Evolutionary conservation across 2,888 invertebrate genomes (phyloP), one percentile per base, ranked within the genome.

Genomic region (Mimachlamys varia): DNA sequence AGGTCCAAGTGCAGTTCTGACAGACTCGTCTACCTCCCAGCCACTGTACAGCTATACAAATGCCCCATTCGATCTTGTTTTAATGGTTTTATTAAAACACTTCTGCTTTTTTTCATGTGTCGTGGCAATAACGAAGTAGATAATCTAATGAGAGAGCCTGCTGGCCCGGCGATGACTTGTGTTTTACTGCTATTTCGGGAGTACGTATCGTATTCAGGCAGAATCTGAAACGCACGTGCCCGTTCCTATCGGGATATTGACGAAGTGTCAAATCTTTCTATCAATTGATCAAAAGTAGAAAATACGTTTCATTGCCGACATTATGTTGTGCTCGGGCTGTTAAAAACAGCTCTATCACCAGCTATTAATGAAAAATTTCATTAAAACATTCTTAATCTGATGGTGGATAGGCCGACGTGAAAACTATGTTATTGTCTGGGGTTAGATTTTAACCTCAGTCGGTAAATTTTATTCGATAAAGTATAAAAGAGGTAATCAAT

Each of bases 51-150:
- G 33, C 76, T 76, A 10, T 76, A 76, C 76, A 27, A 33, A 76
- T 76, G 22, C n/a, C 10, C 62, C 62, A 62, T 76, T 76, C 76
- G 76, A 76, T 76, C 27, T 27, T 76, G 76, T 27, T 76, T 76
- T 76, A 76, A 76, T 76, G 76, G 76, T 76, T 76, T 76, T 76
- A 76, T 76, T 76, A 76, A 76, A 76, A 76, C 76, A 76, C 76
- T 76, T 76, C 76, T 76, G 76, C 76, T 76, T 76, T 76, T 76
- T 76, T 76, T 76, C 76, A 76, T 76, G 76, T 76, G 76, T 76
- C 76, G 76, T 76, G 33, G 33, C 76, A 76, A 76, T 76, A 76
- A 76, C 27, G 76, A 76, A 33, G 33, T 76, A 33, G 12, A 19
- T 76, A 76, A 76, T 76, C 76, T 76, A 76, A 76, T 76, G 76